phyloP scores from a whole-genome alignment of 2,113 vertebrate genomes.

The Mystacornis crossleyi region DNA sequence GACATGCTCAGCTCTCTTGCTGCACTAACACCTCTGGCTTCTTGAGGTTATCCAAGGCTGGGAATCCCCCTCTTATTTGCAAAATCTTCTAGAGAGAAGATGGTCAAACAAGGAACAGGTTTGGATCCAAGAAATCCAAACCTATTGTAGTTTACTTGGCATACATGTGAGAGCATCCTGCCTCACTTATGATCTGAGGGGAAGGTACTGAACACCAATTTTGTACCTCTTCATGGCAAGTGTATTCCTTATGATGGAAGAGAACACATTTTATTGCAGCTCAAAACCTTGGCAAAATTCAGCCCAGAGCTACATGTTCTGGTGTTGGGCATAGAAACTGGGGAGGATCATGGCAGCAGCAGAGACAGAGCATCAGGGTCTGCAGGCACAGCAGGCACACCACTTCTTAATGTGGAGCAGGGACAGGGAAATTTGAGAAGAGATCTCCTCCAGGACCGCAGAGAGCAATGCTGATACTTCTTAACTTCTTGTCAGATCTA shows the following conservation, averaged over 20 bases:
- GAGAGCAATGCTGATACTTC: background rate
- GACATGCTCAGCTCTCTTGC: background rate
- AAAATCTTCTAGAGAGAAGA: background rate
- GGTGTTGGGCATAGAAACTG: accelerated
- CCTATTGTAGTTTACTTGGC: background rate
- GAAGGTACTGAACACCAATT: background rate
- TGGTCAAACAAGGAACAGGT: background rate
- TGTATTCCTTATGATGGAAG: background rate
- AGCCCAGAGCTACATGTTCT: background rate
- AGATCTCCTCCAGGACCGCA: background rate
- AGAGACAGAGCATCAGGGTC: background rate
- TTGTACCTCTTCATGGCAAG: background rate
- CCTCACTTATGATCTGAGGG: background rate
- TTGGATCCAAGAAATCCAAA: background rate
- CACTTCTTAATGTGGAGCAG: background rate
- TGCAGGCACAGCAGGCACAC: accelerated
- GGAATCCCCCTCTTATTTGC: background rate
- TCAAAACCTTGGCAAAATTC: background rate
- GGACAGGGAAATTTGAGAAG: accelerated
- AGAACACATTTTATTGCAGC: background rate
- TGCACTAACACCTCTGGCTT: background rate
- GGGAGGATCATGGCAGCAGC: accelerated
- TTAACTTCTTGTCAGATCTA: background rate
- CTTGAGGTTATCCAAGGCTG: background rate
- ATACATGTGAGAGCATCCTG: background rate